Conservation (phyloP, 2,888 invertebrate genomes). For the Auanema sp. region DNA sequence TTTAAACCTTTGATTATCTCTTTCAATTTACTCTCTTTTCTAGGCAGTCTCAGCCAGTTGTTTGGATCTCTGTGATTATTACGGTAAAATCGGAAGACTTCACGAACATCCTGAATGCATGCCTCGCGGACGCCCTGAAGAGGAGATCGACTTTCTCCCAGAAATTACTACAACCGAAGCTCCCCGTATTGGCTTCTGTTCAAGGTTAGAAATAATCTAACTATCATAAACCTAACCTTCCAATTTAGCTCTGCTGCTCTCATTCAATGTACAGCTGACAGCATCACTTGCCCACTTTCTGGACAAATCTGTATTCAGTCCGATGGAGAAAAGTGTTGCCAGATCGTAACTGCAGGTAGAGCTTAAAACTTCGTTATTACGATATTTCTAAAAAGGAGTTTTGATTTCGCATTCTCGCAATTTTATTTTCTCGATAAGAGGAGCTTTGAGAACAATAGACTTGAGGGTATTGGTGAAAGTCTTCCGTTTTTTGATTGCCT, state of each 20-base stretch:
- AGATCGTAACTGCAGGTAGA: constrained; percentile 52
- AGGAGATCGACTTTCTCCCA: background rate
- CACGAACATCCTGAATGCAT: constrained; percentile 57
- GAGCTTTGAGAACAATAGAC: background rate
- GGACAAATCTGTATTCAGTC: constrained; percentile 60
- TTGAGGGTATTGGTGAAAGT: background rate
- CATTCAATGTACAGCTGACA: constrained; percentile 58
- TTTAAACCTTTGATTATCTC: no score
- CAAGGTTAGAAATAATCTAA: constrained; percentile 24
- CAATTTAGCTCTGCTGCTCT: constrained; percentile 48
- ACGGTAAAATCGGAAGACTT: constrained; percentile 45
- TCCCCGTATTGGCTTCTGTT: constrained; percentile 40
- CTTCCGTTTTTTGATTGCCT: no score
- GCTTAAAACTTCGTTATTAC: background rate
- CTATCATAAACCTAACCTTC: background rate
- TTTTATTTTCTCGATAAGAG: no score
- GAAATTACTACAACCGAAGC: constrained; percentile 29
- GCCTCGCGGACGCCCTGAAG: constrained; percentile 28
- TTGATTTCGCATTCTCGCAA: no score
- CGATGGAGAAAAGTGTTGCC: constrained; percentile 60
- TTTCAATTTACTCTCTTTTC: constrained; percentile 16
- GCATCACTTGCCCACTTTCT: constrained; percentile 55
- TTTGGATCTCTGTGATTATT: constrained; percentile 54
- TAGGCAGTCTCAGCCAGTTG: constrained; percentile 23
- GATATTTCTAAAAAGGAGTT: no score